Percentiles rank a stretch among this genome's conserved stretches.
Evolutionary conservation across 2,888 invertebrate genomes (phyloP).

Genomic region (Anthoptus insignis): DNA sequence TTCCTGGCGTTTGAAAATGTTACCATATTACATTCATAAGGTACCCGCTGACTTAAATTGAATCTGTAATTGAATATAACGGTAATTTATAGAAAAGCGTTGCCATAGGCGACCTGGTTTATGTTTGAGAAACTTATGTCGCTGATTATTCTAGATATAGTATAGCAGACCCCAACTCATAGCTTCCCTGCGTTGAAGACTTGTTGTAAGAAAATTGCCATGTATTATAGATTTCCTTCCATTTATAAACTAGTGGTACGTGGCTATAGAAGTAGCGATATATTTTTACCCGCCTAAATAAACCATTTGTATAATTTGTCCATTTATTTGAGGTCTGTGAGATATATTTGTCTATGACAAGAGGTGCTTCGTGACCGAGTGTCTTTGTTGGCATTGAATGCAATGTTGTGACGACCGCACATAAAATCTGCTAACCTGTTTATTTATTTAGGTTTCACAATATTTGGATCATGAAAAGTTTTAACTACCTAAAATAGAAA

Average conservation of each 20-base stretch:
- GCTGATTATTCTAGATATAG: conserved; percentile 23
- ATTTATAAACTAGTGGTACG: conserved; percentile 8
- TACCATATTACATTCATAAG: conserved; percentile 10
- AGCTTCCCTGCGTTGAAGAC: conserved; percentile 24
- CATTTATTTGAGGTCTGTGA: conserved; percentile 10
- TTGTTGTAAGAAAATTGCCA: conserved; percentile 10
- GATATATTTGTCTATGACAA: conserved; percentile 2
- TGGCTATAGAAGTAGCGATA: conserved; percentile 3
- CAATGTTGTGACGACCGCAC: background rate
- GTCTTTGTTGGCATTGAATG: conserved; percentile 11
- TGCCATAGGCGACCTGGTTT: conserved; percentile 50
- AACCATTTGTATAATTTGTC: conserved; percentile 20
- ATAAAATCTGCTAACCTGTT: background rate
- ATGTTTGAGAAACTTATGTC: conserved; percentile 43
- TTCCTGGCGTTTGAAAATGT: background rate
- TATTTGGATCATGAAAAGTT: too few relatives aligned
- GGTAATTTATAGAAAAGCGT: conserved; percentile 36
- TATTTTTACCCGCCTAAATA: conserved; percentile 10
- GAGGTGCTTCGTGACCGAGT: conserved; percentile 25
- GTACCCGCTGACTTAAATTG: conserved; percentile 21
- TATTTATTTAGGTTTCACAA: too few relatives aligned
- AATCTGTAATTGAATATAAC: conserved; percentile 29
- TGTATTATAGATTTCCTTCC: conserved; percentile 25
- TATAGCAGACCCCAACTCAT: conserved; percentile 13
- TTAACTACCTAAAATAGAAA: background rate